These are phyloP conservation scores for Cydia splendana DNA, from an alignment of 1,140 invertebrate species.

Conservation along the genomic window DNA sequence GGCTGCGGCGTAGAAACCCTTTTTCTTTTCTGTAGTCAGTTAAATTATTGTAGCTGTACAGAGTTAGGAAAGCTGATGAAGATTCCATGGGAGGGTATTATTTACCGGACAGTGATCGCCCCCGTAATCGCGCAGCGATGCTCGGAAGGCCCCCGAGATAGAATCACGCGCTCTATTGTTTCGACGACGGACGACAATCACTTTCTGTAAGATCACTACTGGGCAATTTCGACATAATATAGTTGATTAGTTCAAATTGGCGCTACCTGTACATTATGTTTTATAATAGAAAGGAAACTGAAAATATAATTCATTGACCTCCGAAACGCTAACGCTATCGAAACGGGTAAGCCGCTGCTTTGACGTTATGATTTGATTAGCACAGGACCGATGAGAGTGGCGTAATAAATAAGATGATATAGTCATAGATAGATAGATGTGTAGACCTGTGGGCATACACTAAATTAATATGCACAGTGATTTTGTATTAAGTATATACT, in stretches of 20 bases:
- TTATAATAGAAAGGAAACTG: constrained; percentile 8
- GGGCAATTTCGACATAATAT: constrained; percentile 22
- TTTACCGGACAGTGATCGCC: constrained; percentile 3
- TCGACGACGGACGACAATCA: constrained; percentile 30
- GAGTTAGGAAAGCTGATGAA: constrained; percentile 8
- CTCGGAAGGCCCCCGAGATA: background rate
- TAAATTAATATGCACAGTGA: too few relatives aligned
- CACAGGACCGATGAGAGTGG: too few relatives aligned
- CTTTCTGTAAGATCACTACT: constrained; percentile 28
- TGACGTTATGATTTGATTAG: too few relatives aligned
- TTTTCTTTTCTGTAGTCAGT: constrained; percentile 1
- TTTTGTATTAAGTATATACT: too few relatives aligned
- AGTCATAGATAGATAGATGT: too few relatives aligned
- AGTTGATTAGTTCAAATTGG: constrained; percentile 27
- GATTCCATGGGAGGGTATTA: background rate
- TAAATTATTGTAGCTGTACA: constrained; percentile 24
- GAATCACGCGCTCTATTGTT: constrained; percentile 29
- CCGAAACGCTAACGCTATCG: too few relatives aligned
- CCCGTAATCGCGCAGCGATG: background rate
- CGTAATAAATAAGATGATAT: too few relatives aligned
- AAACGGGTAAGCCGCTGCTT: background rate
- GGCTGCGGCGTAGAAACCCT: background rate
- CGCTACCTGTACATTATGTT: constrained; percentile 20
- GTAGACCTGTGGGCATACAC: too few relatives aligned
- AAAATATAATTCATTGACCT: background rate